Conservation (phyloP, 2,113 vertebrate species). For the Aptenodytes patagonicus region DNA sequence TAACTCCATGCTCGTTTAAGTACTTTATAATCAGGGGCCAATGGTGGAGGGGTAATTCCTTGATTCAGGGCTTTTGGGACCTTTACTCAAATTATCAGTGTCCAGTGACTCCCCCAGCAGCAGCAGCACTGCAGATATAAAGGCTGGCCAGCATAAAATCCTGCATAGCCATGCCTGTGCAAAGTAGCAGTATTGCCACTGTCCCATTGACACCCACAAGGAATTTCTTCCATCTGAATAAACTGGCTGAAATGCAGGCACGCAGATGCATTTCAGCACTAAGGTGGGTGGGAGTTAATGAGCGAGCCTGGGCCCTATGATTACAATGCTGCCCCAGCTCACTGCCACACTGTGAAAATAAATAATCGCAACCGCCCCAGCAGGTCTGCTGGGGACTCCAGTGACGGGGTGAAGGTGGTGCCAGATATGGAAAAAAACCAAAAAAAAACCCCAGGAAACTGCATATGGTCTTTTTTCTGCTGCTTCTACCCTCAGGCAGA, state of each 20-base stretch:
- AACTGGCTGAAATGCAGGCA: not conserved
- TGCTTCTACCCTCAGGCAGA: not conserved
- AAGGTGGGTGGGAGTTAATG: not conserved
- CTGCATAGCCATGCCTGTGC: not conserved
- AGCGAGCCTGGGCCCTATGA: not conserved
- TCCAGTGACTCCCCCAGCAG: not conserved
- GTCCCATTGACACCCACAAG: not conserved
- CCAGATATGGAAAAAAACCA: not conserved
- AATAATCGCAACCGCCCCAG: fast-evolving
- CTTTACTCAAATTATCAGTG: not conserved
- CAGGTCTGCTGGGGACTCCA: not conserved
- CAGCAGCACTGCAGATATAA: not conserved
- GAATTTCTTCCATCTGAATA: not conserved
- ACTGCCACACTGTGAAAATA: not conserved
- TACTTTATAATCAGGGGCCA: not conserved
- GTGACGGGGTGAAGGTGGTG: not conserved
- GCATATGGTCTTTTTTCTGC: not conserved
- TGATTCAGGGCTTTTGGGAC: not conserved
- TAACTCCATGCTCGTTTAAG: not conserved
- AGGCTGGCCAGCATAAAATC: not conserved
- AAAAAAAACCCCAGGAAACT: not conserved
- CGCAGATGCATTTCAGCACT: not conserved
- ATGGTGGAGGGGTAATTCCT: not conserved
- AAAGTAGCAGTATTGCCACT: not conserved
- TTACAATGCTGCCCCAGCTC: not conserved